Evolutionary conservation across 2,888 invertebrate species (phyloP), one percentile per base, ranked within the genome.

Genomic region (Bibio marci): DNA sequence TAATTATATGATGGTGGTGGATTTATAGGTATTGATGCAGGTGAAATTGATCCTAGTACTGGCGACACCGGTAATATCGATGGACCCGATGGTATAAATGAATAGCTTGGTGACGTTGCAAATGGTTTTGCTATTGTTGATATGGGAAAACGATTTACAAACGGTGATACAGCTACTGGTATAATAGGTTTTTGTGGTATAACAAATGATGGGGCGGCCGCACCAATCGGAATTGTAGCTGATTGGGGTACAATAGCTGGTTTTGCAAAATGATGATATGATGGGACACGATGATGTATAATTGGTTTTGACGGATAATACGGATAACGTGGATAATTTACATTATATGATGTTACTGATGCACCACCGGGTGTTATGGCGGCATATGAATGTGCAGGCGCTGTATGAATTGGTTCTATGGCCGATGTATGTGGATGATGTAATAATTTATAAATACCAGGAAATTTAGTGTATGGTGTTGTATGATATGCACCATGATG

Each of bases 281-380:
- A 14, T 30, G 42, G 37, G 4, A 27, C 25, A 12, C 22, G n/a
- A n/a, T 11, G 11, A 25, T 22, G 15, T 13, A 8, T 14, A 5
- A n/a, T 6, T 7, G 31, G 30, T 30, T 39, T 41, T 11, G 7
- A 6, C 10, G 19, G n/a, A 39, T 36, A 36, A 13, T 41, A 32
- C 1, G 43, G 43, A 33, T 39, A 39, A 27, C 35, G 38, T 33
- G 42, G 42, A 37, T 38, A 44, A 19, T 40, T 44, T 1, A 39
- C 42, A 39, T 37, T 44, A 19, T 38, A 40, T 4, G 44, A 44
- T 6, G 38, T 38, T 3, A 42, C 39, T 25, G 40, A 25, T 12
- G 44, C 44, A 13, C 40, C 42, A 11, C 44, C 44, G 18, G 40
- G 42, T 10, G 38, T 34, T 11, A 44, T 22, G 11, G 41, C 13